Conservation (phyloP, 2,888 invertebrate species). For the Syrista parreyssii region DNA sequence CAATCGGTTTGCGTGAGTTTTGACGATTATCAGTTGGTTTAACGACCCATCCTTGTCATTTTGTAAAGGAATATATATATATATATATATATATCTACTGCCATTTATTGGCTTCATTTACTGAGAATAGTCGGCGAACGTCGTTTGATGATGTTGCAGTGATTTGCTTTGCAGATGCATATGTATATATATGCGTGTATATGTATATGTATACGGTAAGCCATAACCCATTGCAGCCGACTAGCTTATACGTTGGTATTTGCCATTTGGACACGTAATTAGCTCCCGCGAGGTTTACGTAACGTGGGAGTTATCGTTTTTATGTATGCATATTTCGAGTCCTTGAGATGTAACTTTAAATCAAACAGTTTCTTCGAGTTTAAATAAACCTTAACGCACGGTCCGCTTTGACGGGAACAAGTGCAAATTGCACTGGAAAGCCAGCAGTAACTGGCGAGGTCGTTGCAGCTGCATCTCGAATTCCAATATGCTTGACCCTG, state of each 20-base stretch:
- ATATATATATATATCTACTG: too few relatives aligned
- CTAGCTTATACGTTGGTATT: neutral
- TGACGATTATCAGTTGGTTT: too few relatives aligned
- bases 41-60: too few relatives aligned
- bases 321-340: neutral
- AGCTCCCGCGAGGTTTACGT: neutral
- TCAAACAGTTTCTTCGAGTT: slow-evolving; percentile 32
- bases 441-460: neutral
- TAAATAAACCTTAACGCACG: slow-evolving; percentile 43
- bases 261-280: neutral
- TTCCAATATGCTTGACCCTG: neutral
- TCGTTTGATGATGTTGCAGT: too few relatives aligned
- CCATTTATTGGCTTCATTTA: too few relatives aligned
- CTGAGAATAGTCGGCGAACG: too few relatives aligned
- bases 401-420: slow-evolving; percentile 34
- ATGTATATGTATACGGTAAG: neutral
- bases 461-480: neutral
- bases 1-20: too few relatives aligned
- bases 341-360: slow-evolving; percentile 32
- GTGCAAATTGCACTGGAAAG: slow-evolving; percentile 35
- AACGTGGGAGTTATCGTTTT: neutral
- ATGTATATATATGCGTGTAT: neutral
- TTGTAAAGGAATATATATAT: too few relatives aligned
- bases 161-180: too few relatives aligned
- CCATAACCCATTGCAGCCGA: neutral